A percentile compares a stretch with the other conserved stretches of the same genome.
Evolutionary conservation across 2,888 invertebrate genomes (phyloP).

Genomic region (Mythimna loreyi): DNA sequence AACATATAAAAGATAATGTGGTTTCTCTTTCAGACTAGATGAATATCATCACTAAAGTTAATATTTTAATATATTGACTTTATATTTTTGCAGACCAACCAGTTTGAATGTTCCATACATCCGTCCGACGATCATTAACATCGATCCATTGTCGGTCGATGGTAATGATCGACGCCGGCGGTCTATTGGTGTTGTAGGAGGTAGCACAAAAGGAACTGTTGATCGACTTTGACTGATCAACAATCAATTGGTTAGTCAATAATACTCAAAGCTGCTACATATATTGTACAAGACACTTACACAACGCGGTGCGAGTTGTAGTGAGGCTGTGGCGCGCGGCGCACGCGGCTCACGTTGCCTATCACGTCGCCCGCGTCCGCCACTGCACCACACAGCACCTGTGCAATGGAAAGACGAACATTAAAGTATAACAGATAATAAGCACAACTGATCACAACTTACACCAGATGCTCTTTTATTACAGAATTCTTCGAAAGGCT

Average conservation of each 20-base stretch:
- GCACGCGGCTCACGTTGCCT: slow-evolving; percentile 87
- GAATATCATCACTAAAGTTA: background rate
- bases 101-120: no score
- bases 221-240: no score
- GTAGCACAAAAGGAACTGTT: no score
- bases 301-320: slow-evolving; percentile 81
- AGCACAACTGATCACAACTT: background rate
- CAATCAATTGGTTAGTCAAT: no score
- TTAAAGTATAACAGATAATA: slow-evolving; percentile 5
- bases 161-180: no score
- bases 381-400: slow-evolving; percentile 90
- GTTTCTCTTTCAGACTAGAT: background rate
- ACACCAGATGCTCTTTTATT: background rate
- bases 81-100: no score
- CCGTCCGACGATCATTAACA: no score
- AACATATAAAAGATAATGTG: no score
- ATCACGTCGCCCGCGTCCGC: slow-evolving; percentile 87
- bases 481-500: background rate
- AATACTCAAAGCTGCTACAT: no score
- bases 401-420: slow-evolving; percentile 27
- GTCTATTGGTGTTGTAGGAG: no score
- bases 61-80: no score
- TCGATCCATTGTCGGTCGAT: no score
- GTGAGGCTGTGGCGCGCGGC: slow-evolving; percentile 82
- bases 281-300: slow-evolving; percentile 70